Base-by-base conservation (phyloP, 2,797 vertebrate species). In the Rallus crepitans region DNA sequence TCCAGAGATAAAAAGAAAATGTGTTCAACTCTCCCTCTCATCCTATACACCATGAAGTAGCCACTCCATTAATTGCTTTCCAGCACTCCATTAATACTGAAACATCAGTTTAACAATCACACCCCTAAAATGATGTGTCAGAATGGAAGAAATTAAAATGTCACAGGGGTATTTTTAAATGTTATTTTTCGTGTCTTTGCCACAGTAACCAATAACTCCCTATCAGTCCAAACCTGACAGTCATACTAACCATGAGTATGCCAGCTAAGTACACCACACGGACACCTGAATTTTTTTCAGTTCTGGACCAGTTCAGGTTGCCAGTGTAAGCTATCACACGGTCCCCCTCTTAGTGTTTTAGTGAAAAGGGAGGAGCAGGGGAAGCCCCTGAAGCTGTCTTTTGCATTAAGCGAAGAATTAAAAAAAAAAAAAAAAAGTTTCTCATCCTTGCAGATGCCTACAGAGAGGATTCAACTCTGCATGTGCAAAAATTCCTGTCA, bases 1-100 rank as follows among this genome's bases (percentile, higher is more conserved):
- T 93, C 39, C 48, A 93, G 56, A 69, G 52, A 45, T 60, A 82
- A 73, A 61, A 95, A 57, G 85, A 80, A 90, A 88, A 93, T 78
- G n/a, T 88, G 47, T 91, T 81, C 27, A 61, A 9, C 65, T 77
- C 20, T 91, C 48, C 17, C 53, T 71, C 76, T 71, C 76, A 69
- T 78, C 65, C 35, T 21, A 14, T 7, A 33, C 61, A 68, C 37
- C 27, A 39, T n/a, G 78, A 86, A 65, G 0, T 27, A 47, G 33
- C 50, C 76, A 61, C 33, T 71, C 69, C 57, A 35, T 83, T 86
- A 81, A 83, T 72, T 83, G 48, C 48, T 94, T 83, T 86, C 45
- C 37, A 78, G 61, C 64, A 71, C 79, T 83, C 87, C 64, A 31
- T 75, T 94, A 68, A 23, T 56, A 23, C 69, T 59, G 78, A 71